A percentile compares a stretch with the other conserved stretches of the same genome.
Evolutionary conservation across 2,888 invertebrate species (phyloP).

Genomic region (Oscheius sp.): DNA sequence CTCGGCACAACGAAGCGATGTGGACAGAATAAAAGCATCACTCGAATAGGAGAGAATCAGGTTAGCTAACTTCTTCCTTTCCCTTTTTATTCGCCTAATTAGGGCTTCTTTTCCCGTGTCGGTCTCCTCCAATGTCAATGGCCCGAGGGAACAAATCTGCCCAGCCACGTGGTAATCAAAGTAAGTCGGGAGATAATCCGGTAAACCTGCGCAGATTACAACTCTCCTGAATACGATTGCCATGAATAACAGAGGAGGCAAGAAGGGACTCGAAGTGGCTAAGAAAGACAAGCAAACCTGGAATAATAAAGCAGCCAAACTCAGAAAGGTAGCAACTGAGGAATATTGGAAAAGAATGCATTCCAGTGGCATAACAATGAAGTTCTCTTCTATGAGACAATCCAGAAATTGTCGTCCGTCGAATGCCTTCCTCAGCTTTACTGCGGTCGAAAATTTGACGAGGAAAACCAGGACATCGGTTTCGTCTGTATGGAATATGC

Average conservation of each 20-base stretch:
- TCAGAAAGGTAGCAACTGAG: constrained; percentile 41
- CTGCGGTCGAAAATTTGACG: constrained; percentile 36
- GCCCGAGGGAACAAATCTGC: constrained; percentile 36
- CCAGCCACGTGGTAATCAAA: constrained; percentile 37
- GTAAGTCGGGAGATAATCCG: constrained; percentile 5
- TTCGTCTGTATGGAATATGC: constrained; percentile 42
- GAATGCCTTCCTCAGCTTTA: constrained; percentile 34
- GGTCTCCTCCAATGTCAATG: constrained; percentile 41
- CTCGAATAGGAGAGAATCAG: constrained; percentile 34
- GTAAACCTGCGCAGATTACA: constrained; percentile 27
- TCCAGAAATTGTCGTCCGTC: neutral
- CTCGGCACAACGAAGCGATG: constrained; percentile 37
- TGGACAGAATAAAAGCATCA: constrained; percentile 25
- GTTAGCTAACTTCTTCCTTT: no score
- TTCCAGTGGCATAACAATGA: constrained; percentile 46
- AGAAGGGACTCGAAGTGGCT: constrained; percentile 23
- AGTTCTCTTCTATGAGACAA: constrained; percentile 37
- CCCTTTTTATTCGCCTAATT: no score
- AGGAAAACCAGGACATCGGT: constrained; percentile 36
- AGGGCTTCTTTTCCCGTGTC: constrained; percentile 41
- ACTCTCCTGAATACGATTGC: constrained; percentile 41
- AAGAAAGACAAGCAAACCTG: constrained; percentile 38
- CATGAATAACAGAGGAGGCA: constrained; percentile 38
- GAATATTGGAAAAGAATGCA: neutral
- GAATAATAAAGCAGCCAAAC: constrained; percentile 35